Evolutionary conservation across 2,888 invertebrate species (phyloP).

Genomic region (Mesorhabditis belari): DNA sequence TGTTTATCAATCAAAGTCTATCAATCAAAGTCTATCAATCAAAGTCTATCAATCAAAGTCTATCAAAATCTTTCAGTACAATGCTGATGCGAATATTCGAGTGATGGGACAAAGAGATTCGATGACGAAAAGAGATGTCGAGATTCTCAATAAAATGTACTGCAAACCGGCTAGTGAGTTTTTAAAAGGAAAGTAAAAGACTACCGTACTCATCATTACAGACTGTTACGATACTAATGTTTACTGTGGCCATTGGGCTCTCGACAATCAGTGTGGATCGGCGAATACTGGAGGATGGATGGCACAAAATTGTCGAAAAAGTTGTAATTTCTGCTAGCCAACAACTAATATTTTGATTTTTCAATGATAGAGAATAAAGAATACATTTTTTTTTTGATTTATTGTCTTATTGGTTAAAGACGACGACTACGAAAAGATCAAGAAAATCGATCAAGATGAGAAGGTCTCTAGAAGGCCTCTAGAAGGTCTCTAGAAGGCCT

Average conservation of each 20-base stretch:
- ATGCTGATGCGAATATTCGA: constrained; percentile 25
- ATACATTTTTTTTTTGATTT: too few relatives aligned
- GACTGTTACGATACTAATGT: constrained; percentile 43
- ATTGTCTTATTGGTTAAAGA: too few relatives aligned
- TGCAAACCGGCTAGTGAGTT: constrained; percentile 31
- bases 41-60: too few relatives aligned
- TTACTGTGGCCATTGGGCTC: constrained; percentile 50
- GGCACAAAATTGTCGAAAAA: constrained; percentile 42
- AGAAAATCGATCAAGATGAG: too few relatives aligned
- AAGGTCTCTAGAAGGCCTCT: too few relatives aligned
- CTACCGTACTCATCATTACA: constrained; percentile 14
- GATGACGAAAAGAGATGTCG: constrained; percentile 38
- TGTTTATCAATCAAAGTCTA: neutral
- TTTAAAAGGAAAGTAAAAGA: neutral
- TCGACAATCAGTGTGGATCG: constrained; percentile 30
- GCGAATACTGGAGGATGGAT: constrained; percentile 38
- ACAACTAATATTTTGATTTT: too few relatives aligned
- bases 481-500: too few relatives aligned
- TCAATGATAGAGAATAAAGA: too few relatives aligned
- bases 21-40: neutral
- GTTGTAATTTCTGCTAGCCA: constrained; percentile 42
- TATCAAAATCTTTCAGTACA: constrained; percentile 22
- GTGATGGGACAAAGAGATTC: constrained; percentile 42
- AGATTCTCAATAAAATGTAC: constrained; percentile 46
- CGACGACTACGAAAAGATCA: too few relatives aligned